Evolutionary conservation across 2,797 vertebrate genomes (phyloP).

Genomic region (Bovichtus diacanthus): DNA sequence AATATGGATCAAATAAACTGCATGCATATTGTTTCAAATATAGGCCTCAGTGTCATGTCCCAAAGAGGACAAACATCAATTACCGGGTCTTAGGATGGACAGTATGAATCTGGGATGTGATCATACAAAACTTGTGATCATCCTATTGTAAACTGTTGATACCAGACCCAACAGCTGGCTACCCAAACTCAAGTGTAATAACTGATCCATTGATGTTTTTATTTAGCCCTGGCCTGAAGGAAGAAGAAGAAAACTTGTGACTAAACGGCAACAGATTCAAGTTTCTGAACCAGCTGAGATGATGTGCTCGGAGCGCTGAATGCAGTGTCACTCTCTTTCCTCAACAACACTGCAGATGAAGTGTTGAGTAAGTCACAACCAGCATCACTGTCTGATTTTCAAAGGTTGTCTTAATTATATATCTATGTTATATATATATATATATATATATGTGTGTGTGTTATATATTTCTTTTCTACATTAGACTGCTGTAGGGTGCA

Average conservation of each 20-base stretch:
- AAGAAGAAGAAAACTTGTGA: conserved; percentile 46
- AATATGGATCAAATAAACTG: too few species aligned
- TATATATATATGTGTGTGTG: too few species aligned
- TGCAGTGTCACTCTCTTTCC: neutral
- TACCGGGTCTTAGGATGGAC: too few species aligned
- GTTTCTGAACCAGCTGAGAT: conserved; percentile 28
- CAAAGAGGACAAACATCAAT: too few species aligned
- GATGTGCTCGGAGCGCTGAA: neutral
- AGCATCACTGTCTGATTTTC: neutral
- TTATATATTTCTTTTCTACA: too few species aligned
- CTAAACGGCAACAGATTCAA: conserved; percentile 36
- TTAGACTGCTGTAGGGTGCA: too few species aligned
- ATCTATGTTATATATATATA: too few species aligned
- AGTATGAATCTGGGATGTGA: neutral
- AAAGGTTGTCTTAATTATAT: too few species aligned
- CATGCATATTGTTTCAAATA: too few species aligned
- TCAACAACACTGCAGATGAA: neutral
- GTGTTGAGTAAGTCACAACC: neutral
- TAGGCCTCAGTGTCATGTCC: too few species aligned
- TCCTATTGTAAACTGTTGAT: neutral
- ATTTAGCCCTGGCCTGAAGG: conserved; percentile 28
- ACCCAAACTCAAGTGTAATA: conserved; percentile 28
- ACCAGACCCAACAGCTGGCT: conserved; percentile 1
- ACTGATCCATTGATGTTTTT: conserved; percentile 50
- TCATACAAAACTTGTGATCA: neutral